Base-by-base conservation (phyloP, 2,113 vertebrate genomes). In the Ophiodon elongatus region DNA sequence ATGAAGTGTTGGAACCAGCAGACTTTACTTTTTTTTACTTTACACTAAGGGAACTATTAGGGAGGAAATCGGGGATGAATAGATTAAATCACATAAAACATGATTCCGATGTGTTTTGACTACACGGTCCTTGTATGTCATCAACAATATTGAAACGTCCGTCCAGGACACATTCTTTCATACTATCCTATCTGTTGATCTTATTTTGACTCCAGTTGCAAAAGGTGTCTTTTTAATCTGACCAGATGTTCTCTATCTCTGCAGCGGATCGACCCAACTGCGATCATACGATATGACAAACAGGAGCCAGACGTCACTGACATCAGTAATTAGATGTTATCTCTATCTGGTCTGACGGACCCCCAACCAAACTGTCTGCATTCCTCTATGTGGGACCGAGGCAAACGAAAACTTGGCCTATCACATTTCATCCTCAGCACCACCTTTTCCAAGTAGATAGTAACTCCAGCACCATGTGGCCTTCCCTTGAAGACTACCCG, bases 381-480 rank as follows among this genome's bases (percentile, higher is more conserved):
- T 90, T 91, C 88, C 83, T 74, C 50, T 0, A 64, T 62, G 77
- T 31, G 73, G 66, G 82, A 73, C 59, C 31, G 43, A 67, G 45
- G 50, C 62, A 82, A 27, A 65, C 59, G 83, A 84, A 87, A 27
- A 4, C 86, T 41, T 25, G 1, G 13, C 63, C 83, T 64, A 85
- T 93, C 87, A 64, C 41, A 47, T 92, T 94, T 92, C 89, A 78
- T 82, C 82, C 75, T 54, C 71, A 14, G 82, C 81, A 83, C 83
- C 85, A 85, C 74, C 88, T 83, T 84, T 74, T 74, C 79, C 83
- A 73, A 67, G 89, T 87, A 88, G 91, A 92, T 92, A 90, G 74
- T 50, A 82, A 63, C 80, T 74, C 80, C 76, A 64, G 80, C 57
- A 92, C 90, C 91, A 93, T 92, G 89, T 91, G 90, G 88, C 83